Base-by-base conservation (phyloP, 1,140 invertebrate species). In the Drosophila malerkotliana region DNA sequence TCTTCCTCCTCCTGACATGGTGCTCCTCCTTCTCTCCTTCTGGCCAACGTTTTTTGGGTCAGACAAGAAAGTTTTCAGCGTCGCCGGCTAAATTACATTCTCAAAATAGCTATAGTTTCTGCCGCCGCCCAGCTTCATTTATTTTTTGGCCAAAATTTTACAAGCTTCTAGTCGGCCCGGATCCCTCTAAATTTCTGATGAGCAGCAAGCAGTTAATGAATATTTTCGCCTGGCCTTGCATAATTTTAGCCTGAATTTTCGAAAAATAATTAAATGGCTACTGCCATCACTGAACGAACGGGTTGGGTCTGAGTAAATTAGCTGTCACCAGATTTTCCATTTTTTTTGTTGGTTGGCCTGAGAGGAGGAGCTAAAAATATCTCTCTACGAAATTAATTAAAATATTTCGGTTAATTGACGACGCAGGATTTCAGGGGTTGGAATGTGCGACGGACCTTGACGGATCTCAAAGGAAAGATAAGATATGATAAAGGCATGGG, bases 151-250 rank as follows among this genome's bases (percentile, higher is more conserved):
- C 21, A 49, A 5, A 56, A 77, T 68, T 81, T 64, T 59, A 76
- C 64, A 80, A 63, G 72, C 72, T 44, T 44, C 28, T 34, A 30
- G 34, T 63, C 44, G 28, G 18, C 8, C 47, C 15, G 8, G 51
- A 18, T 8, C 37, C 72, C 72, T 84, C 76, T 83, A 83, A 84
- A 83, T 79, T 76, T 83, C 71, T 83, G 79, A 83, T 83, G 79
- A 83, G 79, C 71, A 75, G 49, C 51, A 34, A 37, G 48, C 60
- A 72, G 15, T 66, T 79, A 76, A 83, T 83, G 80, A 83, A 83
- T 84, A 79, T 72, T 79, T 66, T 72, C 45, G 34, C 39, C 39
- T 10, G 51, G 48, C 51, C 66, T 72, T 62, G 32, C 54, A 62
- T 57, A 75, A 71, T 82, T 75, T 82, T 55, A 51, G 52, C n/a